Base-by-base conservation (phyloP, 2,888 invertebrate genomes). In the Alsophila aescularia region DNA sequence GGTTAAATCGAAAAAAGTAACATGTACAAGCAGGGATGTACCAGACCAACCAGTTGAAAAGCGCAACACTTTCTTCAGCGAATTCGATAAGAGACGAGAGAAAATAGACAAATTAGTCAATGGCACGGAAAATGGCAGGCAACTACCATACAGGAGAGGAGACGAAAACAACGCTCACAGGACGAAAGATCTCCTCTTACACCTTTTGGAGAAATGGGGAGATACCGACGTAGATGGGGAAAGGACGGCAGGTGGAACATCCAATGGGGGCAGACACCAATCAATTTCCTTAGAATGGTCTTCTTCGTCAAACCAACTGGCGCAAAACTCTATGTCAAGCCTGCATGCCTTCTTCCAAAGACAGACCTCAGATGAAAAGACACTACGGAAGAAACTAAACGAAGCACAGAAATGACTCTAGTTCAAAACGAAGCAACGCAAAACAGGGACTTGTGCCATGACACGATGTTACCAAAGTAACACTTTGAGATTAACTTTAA, bases 321-420 rank as follows among this genome's bases (percentile, higher is more conserved):
- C 95, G 31, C 95, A 96, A 73, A 94, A 93, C 68, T 95, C 96
- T 7, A 96, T 96, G 92, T 96, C 95, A 67, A 96, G 96, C 51
- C 92, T 96, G 37, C 96, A 96, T 66, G 95, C 95, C 51, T 96
- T 96, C 87, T 96, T 96, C 81, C 95, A 95, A 84, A 85, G 93
- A 60, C 93, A 94, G 77, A 92, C 93, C 29, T 88, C 92, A 14
- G 88, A 90, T 37, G 91, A 90, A 58, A 90, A 91, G 60, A 72
- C 79, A 34, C 86, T 87, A 62, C 81, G 86, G 62, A 90, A 88
- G 71, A 89, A 86, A 80, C 62, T 81, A 35, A 81, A 72, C 50
- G 77, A 73, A 51, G 67, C 78, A 27, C 68, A 77, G 43, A 81
- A 85, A 75, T 83, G 78, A 83, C 72, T 71, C 57, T 58, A 41